Conservation (phyloP, 1,140 invertebrate species). For the Drosophila pseudoobscura region DNA sequence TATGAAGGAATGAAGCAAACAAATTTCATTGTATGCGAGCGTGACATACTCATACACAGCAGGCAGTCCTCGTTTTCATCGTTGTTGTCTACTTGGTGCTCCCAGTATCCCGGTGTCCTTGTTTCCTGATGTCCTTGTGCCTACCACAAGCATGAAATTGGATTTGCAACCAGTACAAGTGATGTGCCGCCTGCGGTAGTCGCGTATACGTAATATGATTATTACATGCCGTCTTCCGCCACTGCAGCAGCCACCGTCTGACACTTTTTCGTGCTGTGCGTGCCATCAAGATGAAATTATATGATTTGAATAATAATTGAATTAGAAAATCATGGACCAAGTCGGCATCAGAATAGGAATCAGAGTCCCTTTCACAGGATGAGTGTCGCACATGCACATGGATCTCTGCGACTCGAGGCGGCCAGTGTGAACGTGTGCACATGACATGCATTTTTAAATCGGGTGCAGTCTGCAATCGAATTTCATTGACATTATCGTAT, state of each 20-base stretch:
- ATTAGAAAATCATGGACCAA: constrained; percentile 71
- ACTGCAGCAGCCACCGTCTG: constrained; percentile 1
- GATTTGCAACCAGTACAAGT: constrained; percentile 44
- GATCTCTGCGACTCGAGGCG: not conserved
- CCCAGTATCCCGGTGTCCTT: not conserved
- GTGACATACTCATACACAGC: constrained; percentile 27
- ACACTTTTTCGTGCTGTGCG: constrained; percentile 20
- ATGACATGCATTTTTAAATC: constrained; percentile 27
- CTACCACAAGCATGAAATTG: constrained; percentile 51
- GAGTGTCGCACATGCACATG: not conserved
- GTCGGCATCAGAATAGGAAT: not conserved
- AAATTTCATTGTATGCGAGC: constrained; percentile 63
- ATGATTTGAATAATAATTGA: constrained; percentile 82
- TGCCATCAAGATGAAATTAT: constrained; percentile 66
- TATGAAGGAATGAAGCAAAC: constrained; percentile 51
- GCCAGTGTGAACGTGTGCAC: not conserved
- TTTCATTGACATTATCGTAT: too few species aligned
- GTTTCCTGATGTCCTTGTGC: constrained; percentile 9
- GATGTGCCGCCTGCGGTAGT: constrained; percentile 22
- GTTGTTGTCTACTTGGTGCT: too few species aligned
- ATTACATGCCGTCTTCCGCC: constrained; percentile 51
- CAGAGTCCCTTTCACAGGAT: not conserved
- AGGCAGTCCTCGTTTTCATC: constrained; percentile 15
- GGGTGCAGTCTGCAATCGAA: too few species aligned
- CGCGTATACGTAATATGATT: constrained; percentile 72